phyloP scores from a whole-genome alignment of 2,797 vertebrate species.

The Halcyon chelicuti region DNA sequence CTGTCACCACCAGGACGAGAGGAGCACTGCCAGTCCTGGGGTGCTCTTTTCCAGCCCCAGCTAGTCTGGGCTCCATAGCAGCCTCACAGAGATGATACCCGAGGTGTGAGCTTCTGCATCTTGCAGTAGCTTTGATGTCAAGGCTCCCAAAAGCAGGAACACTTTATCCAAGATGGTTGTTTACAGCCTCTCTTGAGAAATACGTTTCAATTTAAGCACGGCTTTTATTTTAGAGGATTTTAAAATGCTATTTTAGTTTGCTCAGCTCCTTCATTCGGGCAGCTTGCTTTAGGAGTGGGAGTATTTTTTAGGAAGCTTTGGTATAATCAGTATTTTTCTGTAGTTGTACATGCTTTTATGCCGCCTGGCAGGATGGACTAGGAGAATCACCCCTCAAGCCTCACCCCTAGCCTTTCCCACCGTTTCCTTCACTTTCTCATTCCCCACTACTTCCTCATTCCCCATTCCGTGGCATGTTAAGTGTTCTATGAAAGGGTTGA shows the following conservation, averaged over 20 bases:
- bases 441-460: not conserved
- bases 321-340: not conserved
- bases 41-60: not conserved
- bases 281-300: not conserved
- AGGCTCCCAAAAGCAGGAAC: not conserved
- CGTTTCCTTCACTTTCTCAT: fast-evolving
- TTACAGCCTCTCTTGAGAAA: not conserved
- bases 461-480: fast-evolving
- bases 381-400: not conserved
- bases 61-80: fast-evolving
- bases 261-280: not conserved
- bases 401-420: not conserved
- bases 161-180: not conserved
- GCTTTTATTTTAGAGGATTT: not conserved
- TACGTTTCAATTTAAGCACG: not conserved
- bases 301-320: not conserved
- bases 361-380: not conserved
- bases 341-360: not conserved
- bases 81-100: fast-evolving
- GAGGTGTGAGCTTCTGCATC: fast-evolving
- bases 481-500: not conserved
- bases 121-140: not conserved
- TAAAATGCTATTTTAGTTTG: not conserved
- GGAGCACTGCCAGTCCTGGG: fast-evolving
- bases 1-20: not conserved